Percentiles rank a stretch among this genome's conserved stretches.
Evolutionary conservation across 2,797 vertebrate genomes (phyloP).

Genomic region (Diceros bicornis): DNA sequence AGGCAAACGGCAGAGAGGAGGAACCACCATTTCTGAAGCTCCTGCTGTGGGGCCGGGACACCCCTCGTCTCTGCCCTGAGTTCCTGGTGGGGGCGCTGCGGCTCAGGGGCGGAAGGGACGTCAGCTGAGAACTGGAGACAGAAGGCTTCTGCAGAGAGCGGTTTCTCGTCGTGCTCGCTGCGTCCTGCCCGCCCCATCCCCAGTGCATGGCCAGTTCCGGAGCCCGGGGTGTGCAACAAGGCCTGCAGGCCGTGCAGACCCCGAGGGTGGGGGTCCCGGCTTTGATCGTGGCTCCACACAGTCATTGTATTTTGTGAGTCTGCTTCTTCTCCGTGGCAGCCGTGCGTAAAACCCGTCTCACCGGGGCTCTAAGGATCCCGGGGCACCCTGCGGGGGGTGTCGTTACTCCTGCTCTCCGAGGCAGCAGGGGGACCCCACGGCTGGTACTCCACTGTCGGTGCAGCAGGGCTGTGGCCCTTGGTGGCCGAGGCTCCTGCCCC

Average conservation of each 20-base stretch:
- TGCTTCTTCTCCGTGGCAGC: background rate
- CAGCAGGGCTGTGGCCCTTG: background rate
- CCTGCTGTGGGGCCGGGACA: accelerated
- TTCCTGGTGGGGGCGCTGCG: background rate
- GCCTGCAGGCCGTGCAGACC: background rate
- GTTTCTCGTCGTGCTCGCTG: background rate
- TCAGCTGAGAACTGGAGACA: background rate
- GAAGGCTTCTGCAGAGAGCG: accelerated
- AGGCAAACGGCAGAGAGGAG: background rate
- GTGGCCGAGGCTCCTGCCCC: background rate
- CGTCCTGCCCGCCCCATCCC: accelerated
- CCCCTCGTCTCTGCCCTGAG: background rate
- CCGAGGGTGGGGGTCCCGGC: background rate
- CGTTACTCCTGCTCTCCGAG: background rate
- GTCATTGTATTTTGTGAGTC: background rate
- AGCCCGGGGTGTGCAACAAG: background rate
- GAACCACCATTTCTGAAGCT: background rate
- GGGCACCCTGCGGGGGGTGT: background rate
- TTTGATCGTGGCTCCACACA: too few relatives aligned
- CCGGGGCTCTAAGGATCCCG: background rate
- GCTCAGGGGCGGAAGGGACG: background rate
- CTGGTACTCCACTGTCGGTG: background rate
- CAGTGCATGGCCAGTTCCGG: background rate
- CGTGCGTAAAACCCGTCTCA: background rate
- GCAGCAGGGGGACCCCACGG: background rate